Evolutionary conservation across 64 coral and sea anemone species (phyloP).

Genomic region (Montipora capricornis): DNA sequence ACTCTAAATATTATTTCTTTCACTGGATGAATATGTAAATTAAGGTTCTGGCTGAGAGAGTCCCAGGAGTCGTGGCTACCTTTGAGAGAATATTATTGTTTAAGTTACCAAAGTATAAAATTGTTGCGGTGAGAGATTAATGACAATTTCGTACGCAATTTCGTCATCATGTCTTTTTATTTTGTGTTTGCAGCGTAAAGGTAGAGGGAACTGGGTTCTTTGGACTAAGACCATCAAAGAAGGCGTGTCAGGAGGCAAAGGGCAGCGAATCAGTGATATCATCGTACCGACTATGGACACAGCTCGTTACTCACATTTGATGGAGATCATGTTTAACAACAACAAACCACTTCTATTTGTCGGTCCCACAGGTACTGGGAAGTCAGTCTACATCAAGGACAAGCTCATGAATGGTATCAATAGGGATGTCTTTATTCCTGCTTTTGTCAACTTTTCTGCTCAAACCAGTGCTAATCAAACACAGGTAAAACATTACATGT

Average conservation of each 20-base stretch:
- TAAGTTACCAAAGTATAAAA: too few relatives aligned
- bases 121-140: too few relatives aligned
- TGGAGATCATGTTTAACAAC: conserved; percentile 95
- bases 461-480: conserved; percentile 98
- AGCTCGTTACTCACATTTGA: conserved; percentile 93
- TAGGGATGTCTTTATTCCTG: conserved; percentile 81
- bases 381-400: conserved; percentile 96
- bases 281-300: conserved; percentile 99
- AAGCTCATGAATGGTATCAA: conserved; percentile 97
- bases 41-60: too few relatives aligned
- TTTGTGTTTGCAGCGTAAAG: conserved; percentile 74
- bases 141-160: too few relatives aligned
- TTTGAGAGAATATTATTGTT: too few relatives aligned
- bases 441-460: conserved; percentile 97
- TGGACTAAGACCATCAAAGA: conserved; percentile 95
- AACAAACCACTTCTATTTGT: conserved; percentile 92
- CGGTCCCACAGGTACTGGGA: conserved; percentile 93
- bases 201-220: conserved; percentile 84
- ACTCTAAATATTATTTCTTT: too few relatives aligned
- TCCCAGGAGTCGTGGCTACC: too few relatives aligned
- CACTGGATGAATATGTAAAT: too few relatives aligned
- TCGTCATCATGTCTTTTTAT: background rate
- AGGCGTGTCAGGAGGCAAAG: conserved; percentile 82
- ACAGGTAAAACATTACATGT: conserved; percentile 49
- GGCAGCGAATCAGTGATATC: conserved; percentile 93